A percentile compares a stretch with the other conserved stretches of the same genome.
phyloP scores from a whole-genome alignment of 1,140 invertebrate species.

The Leptopilina clavipes region DNA sequence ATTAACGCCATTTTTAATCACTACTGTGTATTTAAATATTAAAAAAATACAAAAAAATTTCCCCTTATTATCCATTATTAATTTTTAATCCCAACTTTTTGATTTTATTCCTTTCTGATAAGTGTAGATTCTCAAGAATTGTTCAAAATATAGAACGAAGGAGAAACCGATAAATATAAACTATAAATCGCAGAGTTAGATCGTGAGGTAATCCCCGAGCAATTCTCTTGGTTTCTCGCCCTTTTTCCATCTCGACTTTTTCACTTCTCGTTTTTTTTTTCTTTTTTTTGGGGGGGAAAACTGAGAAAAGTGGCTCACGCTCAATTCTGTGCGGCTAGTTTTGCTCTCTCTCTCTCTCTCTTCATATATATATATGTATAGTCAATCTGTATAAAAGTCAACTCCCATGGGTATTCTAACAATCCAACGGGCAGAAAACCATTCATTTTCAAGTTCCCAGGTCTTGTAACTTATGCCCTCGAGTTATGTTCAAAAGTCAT shows the following conservation, averaged over 20 bases:
- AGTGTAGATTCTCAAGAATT: not conserved
- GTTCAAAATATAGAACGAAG: not conserved
- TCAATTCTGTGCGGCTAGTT: slow-evolving; percentile 7
- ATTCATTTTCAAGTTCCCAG: slow-evolving; percentile 20
- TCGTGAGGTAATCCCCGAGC: slow-evolving; percentile 21
- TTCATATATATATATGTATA: not conserved
- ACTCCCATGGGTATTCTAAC: not conserved
- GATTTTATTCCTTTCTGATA: not conserved
- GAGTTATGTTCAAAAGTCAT: slow-evolving; percentile 2
- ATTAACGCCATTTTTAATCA: no score
- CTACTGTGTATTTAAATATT: no score
- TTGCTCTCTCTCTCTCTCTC: not conserved
- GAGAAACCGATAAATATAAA: not conserved
- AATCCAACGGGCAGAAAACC: not conserved
- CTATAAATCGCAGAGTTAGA: slow-evolving; percentile 15
- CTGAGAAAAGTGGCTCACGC: not conserved
- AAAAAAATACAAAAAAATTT: no score
- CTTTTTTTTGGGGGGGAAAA: not conserved
- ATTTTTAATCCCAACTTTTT: no score
- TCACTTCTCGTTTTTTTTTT: not conserved
- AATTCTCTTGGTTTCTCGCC: slow-evolving; percentile 2
- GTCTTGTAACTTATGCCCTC: not conserved
- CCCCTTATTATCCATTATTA: no score
- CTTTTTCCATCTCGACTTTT: not conserved
- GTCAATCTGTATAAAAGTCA: slow-evolving; percentile 16